These are phyloP conservation scores for Patagioenas fasciata DNA, from an alignment of 2,113 vertebrate species.

Conservation along the genomic window DNA sequence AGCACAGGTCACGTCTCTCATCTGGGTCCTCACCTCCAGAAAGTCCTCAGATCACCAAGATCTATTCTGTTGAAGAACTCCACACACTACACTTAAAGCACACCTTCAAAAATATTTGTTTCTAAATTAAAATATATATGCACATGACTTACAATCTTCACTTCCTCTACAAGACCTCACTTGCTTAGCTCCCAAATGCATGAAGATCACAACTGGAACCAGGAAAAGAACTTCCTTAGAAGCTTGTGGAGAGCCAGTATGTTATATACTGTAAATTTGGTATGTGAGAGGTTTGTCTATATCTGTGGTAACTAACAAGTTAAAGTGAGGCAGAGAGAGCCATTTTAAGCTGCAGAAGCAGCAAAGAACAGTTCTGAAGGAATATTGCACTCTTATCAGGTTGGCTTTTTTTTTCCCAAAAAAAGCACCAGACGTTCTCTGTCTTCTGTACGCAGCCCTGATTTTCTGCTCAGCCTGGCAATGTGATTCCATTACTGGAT, in stretches of 20 bases:
- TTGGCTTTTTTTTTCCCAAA: not conserved
- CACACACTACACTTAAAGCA: not conserved
- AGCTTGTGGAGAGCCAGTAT: not conserved
- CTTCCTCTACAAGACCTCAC: not conserved
- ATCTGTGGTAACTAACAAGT: not conserved
- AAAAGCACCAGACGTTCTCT: not conserved
- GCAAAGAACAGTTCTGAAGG: not conserved
- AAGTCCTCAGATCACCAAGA: not conserved
- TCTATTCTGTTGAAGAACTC: not conserved
- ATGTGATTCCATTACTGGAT: not conserved
- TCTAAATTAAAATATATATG: not conserved
- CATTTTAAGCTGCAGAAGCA: not conserved
- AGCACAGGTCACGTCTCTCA: not conserved
- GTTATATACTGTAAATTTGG: not conserved
- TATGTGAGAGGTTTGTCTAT: not conserved
- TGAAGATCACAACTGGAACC: not conserved
- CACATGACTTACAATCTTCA: not conserved
- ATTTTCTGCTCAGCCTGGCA: not conserved
- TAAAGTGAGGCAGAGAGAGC: not conserved
- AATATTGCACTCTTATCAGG: not conserved
- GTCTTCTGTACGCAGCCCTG: rapidly evolving
- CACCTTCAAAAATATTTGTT: not conserved
- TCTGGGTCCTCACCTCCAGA: not conserved
- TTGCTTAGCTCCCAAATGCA: not conserved
- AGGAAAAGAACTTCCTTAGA: not conserved